phyloP scores from a whole-genome alignment of 1,140 invertebrate genomes.

The Pristionchus pacificus region DNA sequence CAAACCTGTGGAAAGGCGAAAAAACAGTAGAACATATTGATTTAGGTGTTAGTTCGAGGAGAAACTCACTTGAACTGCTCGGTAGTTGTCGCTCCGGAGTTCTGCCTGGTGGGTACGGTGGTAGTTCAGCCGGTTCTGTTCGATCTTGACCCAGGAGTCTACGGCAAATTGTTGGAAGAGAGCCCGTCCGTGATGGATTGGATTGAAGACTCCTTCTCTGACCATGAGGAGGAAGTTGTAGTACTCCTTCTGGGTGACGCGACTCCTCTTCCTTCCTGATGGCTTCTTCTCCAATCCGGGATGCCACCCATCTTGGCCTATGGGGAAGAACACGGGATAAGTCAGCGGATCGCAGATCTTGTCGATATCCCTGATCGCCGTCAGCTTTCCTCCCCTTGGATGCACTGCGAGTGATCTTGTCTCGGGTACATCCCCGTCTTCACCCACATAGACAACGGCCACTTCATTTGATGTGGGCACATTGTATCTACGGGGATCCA shows the following conservation, averaged over 20 bases:
- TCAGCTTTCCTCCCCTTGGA: neutral
- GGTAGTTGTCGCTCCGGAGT: slow-evolving; percentile 14
- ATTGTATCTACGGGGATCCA: slow-evolving; percentile 10
- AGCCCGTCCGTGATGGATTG: slow-evolving; percentile 10
- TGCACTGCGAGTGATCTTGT: slow-evolving; percentile 2
- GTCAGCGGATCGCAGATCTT: slow-evolving; percentile 5
- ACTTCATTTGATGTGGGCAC: slow-evolving; percentile 10
- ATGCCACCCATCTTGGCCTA: slow-evolving; percentile 23
- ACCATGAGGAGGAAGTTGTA: slow-evolving; percentile 13
- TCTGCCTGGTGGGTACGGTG: slow-evolving; percentile 19
- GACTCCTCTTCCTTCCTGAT: neutral
- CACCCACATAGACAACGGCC: slow-evolving; percentile 14
- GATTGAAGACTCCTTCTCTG: slow-evolving; percentile 20
- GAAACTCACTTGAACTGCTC: neutral
- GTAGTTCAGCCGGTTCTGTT: slow-evolving; percentile 25
- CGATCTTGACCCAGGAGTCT: slow-evolving; percentile 16
- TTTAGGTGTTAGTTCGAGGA: too few species aligned
- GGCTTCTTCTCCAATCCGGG: neutral
- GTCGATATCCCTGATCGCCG: neutral
- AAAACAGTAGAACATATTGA: too few species aligned
- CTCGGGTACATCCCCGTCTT: slow-evolving; percentile 6
- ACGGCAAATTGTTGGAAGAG: slow-evolving; percentile 32
- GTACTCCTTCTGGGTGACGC: slow-evolving; percentile 14
- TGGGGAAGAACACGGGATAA: slow-evolving; percentile 18
- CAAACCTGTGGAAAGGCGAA: too few species aligned